Evolutionary conservation across 2,113 vertebrate genomes (phyloP).

Genomic region (Anthoscopus minutus): DNA sequence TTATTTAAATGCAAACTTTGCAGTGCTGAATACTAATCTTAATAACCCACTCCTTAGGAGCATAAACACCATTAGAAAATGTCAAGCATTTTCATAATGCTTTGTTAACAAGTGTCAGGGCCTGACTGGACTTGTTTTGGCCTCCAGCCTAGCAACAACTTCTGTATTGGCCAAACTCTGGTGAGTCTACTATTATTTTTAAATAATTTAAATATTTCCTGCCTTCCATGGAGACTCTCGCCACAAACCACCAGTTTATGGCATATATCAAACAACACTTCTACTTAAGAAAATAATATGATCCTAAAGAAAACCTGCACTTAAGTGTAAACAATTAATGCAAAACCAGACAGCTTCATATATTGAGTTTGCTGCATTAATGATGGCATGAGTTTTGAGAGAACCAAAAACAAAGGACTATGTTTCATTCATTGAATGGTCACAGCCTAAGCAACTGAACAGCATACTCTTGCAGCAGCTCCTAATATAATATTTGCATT

Average conservation of each 20-base stretch:
- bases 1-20: not conserved
- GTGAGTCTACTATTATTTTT: not conserved
- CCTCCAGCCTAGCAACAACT: slow-evolving; percentile 48
- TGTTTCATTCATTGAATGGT: not conserved
- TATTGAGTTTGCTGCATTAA: not conserved
- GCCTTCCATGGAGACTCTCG: not conserved
- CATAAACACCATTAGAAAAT: not conserved
- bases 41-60: not conserved
- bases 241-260: not conserved
- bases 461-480: not conserved
- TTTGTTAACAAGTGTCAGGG: slow-evolving; percentile 35
- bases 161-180: slow-evolving; percentile 22
- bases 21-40: not conserved
- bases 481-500: not conserved
- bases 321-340: not conserved
- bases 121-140: slow-evolving; percentile 50
- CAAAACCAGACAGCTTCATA: not conserved
- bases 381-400: not conserved
- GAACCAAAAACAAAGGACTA: not conserved
- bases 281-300: not conserved
- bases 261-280: not conserved
- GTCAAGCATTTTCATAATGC: slow-evolving; percentile 30
- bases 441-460: not conserved
- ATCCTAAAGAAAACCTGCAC: not conserved
- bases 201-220: not conserved